These are phyloP conservation scores for Halcyon malimbica DNA, from an alignment of 2,113 vertebrate genomes.

Conservation along the genomic window DNA sequence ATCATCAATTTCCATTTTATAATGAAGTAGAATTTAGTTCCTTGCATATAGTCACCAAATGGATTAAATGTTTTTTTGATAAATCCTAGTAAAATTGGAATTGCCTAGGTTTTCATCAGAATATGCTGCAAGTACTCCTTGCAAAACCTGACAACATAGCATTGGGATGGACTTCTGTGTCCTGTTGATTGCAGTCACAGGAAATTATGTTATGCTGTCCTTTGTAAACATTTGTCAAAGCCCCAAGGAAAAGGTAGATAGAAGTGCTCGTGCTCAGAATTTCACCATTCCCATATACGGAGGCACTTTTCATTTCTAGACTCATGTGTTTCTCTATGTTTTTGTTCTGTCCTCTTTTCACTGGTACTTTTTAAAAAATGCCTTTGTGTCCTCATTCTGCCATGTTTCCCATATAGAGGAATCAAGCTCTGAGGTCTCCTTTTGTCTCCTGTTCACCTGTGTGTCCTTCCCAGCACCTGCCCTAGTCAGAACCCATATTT, in stretches of 20 bases:
- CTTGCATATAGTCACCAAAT: not conserved
- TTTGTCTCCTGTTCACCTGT: not conserved
- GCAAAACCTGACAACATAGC: not conserved
- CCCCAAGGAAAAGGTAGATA: not conserved
- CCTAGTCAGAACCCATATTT: not conserved
- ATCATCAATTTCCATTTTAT: not conserved
- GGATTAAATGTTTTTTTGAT: not conserved
- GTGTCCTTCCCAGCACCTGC: not conserved
- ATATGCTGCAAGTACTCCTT: not conserved
- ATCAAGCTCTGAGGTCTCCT: not conserved
- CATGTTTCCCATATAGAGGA: not conserved
- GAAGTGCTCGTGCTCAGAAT: not conserved
- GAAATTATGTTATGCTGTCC: not conserved
- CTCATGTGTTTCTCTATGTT: not conserved
- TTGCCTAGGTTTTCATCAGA: not conserved
- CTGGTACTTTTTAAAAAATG: not conserved
- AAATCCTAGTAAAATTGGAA: not conserved
- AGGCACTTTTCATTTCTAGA: not conserved
- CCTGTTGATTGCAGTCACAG: not conserved
- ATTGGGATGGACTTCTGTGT: not conserved
- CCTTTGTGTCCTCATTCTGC: not conserved
- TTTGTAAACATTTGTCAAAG: not conserved
- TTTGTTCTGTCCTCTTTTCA: not conserved
- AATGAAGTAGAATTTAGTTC: not conserved
- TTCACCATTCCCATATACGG: not conserved